phyloP scores from a whole-genome alignment of 2,888 invertebrate genomes.

The Leptopterna dolabrata region DNA sequence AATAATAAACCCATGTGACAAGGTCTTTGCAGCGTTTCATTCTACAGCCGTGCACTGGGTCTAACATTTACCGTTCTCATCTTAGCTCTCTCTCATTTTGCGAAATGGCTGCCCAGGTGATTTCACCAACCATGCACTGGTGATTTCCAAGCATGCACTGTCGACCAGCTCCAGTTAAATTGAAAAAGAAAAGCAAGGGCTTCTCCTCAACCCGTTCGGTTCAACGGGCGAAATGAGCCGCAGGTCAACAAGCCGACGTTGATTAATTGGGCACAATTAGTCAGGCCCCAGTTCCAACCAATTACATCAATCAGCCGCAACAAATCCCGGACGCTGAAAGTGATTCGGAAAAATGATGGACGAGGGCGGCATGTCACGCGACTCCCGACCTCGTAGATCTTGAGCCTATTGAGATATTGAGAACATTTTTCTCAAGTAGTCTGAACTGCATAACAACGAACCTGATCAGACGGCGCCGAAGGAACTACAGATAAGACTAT shows the following conservation, averaged over 20 bases:
- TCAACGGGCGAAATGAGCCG: background rate
- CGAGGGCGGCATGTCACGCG: background rate
- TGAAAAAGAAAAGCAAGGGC: background rate
- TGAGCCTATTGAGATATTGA: background rate
- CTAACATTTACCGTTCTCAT: too few species aligned
- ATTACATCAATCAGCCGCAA: slow-evolving; percentile 38
- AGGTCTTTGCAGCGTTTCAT: too few species aligned
- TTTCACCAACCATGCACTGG: too few species aligned
- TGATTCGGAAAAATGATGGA: slow-evolving; percentile 16
- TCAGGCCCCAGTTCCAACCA: slow-evolving; percentile 24
- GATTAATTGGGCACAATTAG: slow-evolving; percentile 33
- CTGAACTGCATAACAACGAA: background rate
- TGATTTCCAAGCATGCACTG: background rate
- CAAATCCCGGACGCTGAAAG: background rate
- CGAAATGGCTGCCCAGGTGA: too few species aligned
- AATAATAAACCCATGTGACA: too few species aligned
- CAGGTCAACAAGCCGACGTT: background rate
- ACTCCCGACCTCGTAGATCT: background rate
- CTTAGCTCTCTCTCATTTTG: too few species aligned
- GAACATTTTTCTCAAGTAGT: background rate
- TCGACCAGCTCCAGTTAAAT: background rate
- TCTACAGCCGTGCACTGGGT: too few species aligned
- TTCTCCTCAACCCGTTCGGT: background rate
- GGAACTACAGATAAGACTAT: background rate
- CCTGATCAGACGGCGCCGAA: background rate